Percentiles rank a stretch among this genome's conserved stretches.
Evolutionary conservation across 2,888 invertebrate genomes (phyloP).

Genomic region (Hedychridium roseum): DNA sequence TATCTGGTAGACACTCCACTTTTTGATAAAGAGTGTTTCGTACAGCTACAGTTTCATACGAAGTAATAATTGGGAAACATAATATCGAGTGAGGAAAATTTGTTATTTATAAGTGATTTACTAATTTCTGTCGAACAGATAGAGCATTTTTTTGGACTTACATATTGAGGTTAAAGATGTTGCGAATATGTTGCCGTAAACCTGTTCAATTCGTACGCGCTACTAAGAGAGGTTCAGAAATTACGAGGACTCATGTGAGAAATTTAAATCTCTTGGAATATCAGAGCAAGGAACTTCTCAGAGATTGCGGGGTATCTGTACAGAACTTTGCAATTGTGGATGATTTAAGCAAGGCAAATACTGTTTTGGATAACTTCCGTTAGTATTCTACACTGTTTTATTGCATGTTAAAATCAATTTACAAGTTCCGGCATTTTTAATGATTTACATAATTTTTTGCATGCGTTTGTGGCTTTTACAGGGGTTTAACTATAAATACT

Average conservation of each 20-base stretch:
- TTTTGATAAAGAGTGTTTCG: too few relatives aligned
- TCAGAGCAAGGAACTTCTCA: slow-evolving; percentile 93
- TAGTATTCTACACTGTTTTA: slow-evolving; percentile 53
- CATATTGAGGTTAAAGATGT: slow-evolving; percentile 46
- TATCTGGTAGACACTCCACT: too few relatives aligned
- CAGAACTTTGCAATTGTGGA: slow-evolving; percentile 89
- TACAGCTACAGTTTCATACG: too few relatives aligned
- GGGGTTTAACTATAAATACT: neutral
- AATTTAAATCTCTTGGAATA: slow-evolving; percentile 93
- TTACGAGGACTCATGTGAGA: slow-evolving; percentile 59
- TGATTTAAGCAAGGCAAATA: slow-evolving; percentile 69
- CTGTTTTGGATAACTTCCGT: slow-evolving; percentile 74
- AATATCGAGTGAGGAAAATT: too few relatives aligned
- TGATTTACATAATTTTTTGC: neutral
- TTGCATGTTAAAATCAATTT: neutral
- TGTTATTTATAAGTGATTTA: too few relatives aligned
- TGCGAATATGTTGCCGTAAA: slow-evolving; percentile 46
- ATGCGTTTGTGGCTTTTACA: neutral
- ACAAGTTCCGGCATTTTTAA: slow-evolving; percentile 3
- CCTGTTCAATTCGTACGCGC: slow-evolving; percentile 29
- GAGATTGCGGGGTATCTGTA: slow-evolving; percentile 85
- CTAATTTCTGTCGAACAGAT: too few relatives aligned
- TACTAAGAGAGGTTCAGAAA: slow-evolving; percentile 40
- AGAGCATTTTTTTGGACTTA: neutral
- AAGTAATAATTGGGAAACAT: too few relatives aligned